These are phyloP conservation scores for Aleiodes sp. DNA, from an alignment of 1,140 invertebrate genomes.

Conservation along the genomic window DNA sequence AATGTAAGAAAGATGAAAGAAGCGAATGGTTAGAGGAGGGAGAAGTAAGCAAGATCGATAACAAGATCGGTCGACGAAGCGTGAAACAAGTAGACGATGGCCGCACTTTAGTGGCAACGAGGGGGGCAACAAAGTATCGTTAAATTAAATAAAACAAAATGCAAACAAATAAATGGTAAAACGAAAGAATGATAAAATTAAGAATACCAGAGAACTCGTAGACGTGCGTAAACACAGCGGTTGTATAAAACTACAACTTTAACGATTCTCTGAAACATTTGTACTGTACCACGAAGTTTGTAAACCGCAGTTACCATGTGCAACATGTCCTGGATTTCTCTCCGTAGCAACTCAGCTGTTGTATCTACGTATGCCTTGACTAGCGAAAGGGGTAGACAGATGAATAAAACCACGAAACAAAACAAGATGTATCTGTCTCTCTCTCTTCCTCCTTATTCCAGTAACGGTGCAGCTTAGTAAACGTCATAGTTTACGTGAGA, in stretches of 20 bases:
- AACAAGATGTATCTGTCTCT: neutral
- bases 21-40: neutral
- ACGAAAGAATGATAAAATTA: neutral
- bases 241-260: conserved; percentile 45
- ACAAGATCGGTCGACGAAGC: conserved; percentile 12
- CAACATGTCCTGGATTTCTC: conserved; percentile 7
- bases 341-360: neutral
- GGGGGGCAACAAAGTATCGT: conserved; percentile 18
- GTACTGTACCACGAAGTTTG: neutral
- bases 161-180: neutral
- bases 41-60: conserved; percentile 18
- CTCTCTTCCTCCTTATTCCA: neutral
- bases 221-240: neutral
- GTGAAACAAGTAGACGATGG: conserved; percentile 24
- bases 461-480: conserved; percentile 50
- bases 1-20: neutral
- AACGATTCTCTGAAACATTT: conserved; percentile 7
- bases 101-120: conserved; percentile 17
- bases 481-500: conserved; percentile 10
- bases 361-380: neutral
- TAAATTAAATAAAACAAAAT: conserved; percentile 13
- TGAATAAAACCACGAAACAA: conserved; percentile 32
- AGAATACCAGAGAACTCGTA: neutral
- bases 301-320: neutral
- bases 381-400: conserved; percentile 19